These are phyloP conservation scores for Gorsachius magnificus DNA, from an alignment of 2,797 vertebrate species.

Conservation along the genomic window DNA sequence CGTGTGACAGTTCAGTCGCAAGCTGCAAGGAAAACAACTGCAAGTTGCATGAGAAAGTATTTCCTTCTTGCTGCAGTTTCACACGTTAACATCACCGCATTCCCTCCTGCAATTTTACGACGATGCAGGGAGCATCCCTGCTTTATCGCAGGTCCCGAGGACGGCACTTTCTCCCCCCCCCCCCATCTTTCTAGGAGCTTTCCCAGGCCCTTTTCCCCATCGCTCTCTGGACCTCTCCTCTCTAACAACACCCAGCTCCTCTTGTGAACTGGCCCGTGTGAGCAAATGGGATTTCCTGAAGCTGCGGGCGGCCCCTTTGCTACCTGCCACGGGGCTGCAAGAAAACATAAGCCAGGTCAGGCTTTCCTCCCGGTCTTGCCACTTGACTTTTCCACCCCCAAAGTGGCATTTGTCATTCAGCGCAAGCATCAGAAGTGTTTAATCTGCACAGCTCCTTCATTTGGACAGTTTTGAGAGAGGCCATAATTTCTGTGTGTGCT, in stretches of 20 bases:
- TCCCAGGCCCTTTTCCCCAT: neutral
- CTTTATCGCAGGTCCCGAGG: neutral
- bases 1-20: neutral
- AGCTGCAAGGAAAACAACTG: neutral
- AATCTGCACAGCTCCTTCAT: neutral
- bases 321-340: neutral
- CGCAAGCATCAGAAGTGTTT: neutral
- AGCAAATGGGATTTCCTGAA: neutral
- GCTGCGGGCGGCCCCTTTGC: neutral
- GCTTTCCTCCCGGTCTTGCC: neutral
- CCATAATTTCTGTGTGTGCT: neutral
- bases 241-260: neutral
- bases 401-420: neutral
- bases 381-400: neutral
- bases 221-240: neutral
- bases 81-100: neutral
- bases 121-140: neutral
- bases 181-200: neutral
- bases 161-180: neutral
- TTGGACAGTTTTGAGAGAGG: neutral
- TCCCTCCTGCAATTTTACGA: neutral
- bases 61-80: neutral
- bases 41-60: neutral
- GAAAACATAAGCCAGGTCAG: neutral
- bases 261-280: neutral